Evolutionary conservation across 2,797 vertebrate genomes (phyloP).

Genomic region (Manis javanica): DNA sequence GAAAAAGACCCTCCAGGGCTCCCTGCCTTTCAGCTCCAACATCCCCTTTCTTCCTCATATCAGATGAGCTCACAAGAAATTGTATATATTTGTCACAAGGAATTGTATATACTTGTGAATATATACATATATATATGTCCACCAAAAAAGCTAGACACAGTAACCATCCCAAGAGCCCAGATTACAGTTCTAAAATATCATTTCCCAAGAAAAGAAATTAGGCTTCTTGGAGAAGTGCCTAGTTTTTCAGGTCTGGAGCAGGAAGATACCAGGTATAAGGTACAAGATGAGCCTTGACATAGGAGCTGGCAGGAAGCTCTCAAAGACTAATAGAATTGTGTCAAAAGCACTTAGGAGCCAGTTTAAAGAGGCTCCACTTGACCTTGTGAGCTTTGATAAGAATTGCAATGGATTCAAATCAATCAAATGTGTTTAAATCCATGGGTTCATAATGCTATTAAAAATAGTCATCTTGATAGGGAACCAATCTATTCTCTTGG

Average conservation of each 20-base stretch:
- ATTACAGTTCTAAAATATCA: not conserved
- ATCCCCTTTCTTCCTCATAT: not conserved
- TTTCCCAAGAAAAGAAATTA: not conserved
- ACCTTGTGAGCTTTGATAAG: not conserved
- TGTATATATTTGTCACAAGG: not conserved
- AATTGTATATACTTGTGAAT: too few species aligned
- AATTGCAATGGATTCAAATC: not conserved
- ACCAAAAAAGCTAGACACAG: not conserved
- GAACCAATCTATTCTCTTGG: not conserved
- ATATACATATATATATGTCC: too few species aligned
- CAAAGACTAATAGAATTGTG: not conserved
- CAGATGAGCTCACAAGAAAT: not conserved
- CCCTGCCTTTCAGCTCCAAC: not conserved
- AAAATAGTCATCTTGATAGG: conserved; percentile 7
- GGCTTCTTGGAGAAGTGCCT: not conserved
- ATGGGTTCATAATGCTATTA: not conserved
- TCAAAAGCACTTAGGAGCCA: not conserved
- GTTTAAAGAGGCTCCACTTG: not conserved
- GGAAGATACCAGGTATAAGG: not conserved
- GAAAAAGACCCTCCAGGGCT: not conserved
- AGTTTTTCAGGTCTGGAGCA: not conserved
- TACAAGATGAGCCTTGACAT: not conserved
- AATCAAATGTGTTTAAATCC: not conserved
- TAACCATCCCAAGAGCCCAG: not conserved
- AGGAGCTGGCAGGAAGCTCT: not conserved